Evolutionary conservation across 2,113 vertebrate species (phyloP).

Genomic region (Polypterus senegalus): DNA sequence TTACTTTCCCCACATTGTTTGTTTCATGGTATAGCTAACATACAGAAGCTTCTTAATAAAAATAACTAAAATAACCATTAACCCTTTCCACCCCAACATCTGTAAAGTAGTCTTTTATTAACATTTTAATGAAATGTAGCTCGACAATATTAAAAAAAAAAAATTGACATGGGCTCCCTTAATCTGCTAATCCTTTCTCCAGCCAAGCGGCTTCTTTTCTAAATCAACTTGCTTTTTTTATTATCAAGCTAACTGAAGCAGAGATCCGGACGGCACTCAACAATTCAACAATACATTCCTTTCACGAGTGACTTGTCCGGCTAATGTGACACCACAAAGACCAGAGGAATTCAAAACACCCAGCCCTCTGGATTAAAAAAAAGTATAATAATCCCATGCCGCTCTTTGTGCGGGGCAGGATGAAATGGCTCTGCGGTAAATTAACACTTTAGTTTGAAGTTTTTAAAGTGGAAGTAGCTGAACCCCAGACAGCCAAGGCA

Average conservation of each 20-base stretch:
- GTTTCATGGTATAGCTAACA: neutral
- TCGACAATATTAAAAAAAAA: conserved; percentile 44
- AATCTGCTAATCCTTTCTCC: conserved; percentile 51
- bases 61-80: neutral
- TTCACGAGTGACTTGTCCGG: conserved; percentile 43
- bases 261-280: conserved; percentile 40
- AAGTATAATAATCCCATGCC: conserved; percentile 47
- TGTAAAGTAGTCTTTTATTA: conserved; percentile 25
- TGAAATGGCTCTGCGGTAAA: conserved; percentile 44
- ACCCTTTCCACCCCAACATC: too few relatives aligned
- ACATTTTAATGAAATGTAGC: conserved; percentile 46
- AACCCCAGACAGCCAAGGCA: too few relatives aligned
- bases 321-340: conserved; percentile 47
- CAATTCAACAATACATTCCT: conserved; percentile 43
- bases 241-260: conserved; percentile 43
- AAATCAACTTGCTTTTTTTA: conserved; percentile 47
- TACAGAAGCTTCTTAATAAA: neutral
- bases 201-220: conserved; percentile 48
- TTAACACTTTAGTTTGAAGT: conserved; percentile 42
- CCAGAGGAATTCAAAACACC: conserved; percentile 43
- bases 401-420: conserved; percentile 41
- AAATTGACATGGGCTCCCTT: conserved; percentile 36
- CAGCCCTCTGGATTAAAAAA: conserved; percentile 43
- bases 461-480: conserved; percentile 24
- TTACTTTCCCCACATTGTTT: neutral